phyloP scores from a whole-genome alignment of 2,888 invertebrate genomes.

The Dinocampus coccinellae region DNA sequence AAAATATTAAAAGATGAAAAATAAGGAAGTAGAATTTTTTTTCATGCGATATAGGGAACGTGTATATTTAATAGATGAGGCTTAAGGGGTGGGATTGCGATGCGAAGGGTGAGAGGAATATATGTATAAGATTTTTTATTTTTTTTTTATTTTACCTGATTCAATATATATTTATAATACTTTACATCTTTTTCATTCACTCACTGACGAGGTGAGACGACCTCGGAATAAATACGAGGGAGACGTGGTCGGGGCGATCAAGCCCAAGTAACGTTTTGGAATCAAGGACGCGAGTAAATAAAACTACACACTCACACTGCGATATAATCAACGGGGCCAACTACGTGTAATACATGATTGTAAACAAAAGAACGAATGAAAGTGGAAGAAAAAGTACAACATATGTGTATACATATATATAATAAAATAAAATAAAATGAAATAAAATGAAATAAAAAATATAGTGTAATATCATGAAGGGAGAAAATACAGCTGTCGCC shows the following conservation, averaged over 20 bases:
- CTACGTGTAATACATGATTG: not conserved
- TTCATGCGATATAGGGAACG: too few species aligned
- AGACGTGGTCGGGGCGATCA: constrained; percentile 1
- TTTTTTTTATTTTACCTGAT: too few species aligned
- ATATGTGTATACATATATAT: too few species aligned
- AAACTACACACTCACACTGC: not conserved
- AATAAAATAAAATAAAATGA: not conserved
- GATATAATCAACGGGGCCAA: not conserved
- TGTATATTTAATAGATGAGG: too few species aligned
- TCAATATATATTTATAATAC: not conserved
- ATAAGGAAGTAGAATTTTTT: too few species aligned
- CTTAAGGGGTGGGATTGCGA: too few species aligned
- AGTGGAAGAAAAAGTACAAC: not conserved
- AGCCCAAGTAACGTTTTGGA: not conserved
- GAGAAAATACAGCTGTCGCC: not conserved
- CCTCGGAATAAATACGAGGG: constrained; percentile 14
- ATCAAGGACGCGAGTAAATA: not conserved
- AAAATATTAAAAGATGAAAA: constrained; percentile 26
- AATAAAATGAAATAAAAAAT: not conserved
- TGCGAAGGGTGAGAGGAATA: too few species aligned
- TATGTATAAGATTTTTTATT: too few species aligned
- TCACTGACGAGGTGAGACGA: not conserved
- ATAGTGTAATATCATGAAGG: not conserved
- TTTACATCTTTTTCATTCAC: not conserved
- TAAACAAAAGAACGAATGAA: not conserved